Evolutionary conservation across 2,113 vertebrate species (phyloP).

Genomic region (Planiliza haematocheilus): DNA sequence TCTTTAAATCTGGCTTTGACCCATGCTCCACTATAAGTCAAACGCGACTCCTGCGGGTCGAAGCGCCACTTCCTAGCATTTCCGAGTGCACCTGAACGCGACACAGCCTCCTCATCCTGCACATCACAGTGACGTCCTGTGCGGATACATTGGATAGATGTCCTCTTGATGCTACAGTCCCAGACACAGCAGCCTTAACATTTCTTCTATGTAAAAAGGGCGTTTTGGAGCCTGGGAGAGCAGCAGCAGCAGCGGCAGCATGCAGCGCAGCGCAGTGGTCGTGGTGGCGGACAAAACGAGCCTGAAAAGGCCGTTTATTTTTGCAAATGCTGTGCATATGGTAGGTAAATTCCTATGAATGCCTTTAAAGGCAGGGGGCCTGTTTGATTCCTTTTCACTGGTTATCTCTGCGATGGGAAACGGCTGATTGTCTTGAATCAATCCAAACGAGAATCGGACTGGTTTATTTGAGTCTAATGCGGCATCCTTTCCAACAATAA

Average conservation of each 20-base stretch:
- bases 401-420: background rate
- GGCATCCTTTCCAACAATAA: background rate
- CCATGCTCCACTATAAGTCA: background rate
- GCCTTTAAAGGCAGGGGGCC: conserved; percentile 31
- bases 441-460: background rate
- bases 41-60: background rate
- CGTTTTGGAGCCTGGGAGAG: conserved; percentile 18
- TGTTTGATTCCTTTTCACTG: background rate
- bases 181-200: background rate
- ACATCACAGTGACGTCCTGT: conserved; percentile 64
- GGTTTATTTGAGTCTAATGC: too few species aligned
- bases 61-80: background rate
- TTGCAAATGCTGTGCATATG: conserved; percentile 77
- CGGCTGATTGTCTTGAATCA: background rate
- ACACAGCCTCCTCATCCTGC: conserved; percentile 33
- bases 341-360: conserved; percentile 51
- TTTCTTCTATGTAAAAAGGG: conserved; percentile 38
- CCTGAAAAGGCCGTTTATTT: conserved; percentile 79
- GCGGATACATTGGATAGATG: conserved; percentile 56
- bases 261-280: conserved; percentile 78
- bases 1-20: background rate
- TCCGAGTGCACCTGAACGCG: conserved; percentile 53
- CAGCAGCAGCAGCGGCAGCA: conserved; percentile 45
- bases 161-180: conserved; percentile 25
- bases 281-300: conserved; percentile 79